Percentiles rank a stretch among this genome's conserved stretches.
phyloP scores from a whole-genome alignment of 1,140 invertebrate species.

The Macrobrachium nipponense region DNA sequence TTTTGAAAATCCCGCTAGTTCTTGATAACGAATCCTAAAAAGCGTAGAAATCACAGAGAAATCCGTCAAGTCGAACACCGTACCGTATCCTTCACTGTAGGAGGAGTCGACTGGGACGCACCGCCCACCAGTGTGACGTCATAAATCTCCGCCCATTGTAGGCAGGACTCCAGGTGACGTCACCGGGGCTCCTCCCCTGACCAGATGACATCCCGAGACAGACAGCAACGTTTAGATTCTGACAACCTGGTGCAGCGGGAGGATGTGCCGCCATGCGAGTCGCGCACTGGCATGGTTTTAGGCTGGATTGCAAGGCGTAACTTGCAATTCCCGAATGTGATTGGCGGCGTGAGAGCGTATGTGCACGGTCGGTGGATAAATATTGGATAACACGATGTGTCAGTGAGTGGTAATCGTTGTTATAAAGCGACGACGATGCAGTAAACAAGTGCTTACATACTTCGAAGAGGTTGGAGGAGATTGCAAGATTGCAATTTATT shows the following conservation, averaged over 20 bases:
- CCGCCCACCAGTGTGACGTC: constrained; percentile 55
- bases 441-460: constrained; percentile 58
- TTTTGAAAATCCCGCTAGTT: constrained; percentile 30
- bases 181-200: constrained; percentile 55
- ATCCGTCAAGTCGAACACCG: neutral
- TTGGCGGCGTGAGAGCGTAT: constrained; percentile 29
- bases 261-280: constrained; percentile 63
- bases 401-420: constrained; percentile 57
- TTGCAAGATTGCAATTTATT: constrained; percentile 36
- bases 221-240: constrained; percentile 65
- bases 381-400: constrained; percentile 58
- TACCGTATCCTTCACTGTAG: constrained; percentile 60
- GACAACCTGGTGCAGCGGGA: constrained; percentile 64
- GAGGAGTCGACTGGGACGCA: constrained; percentile 49
- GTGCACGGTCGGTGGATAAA: constrained; percentile 56
- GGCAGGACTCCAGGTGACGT: constrained; percentile 50
- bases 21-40: constrained; percentile 46
- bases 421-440: constrained; percentile 46
- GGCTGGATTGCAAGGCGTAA: constrained; percentile 56
- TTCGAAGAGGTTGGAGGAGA: constrained; percentile 39
- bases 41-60: constrained; percentile 33
- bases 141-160: constrained; percentile 43
- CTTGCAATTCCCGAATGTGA: constrained; percentile 47
- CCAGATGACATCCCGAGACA: constrained; percentile 64
- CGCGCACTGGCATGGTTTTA: constrained; percentile 55